Evolutionary conservation across 2,797 vertebrate genomes (phyloP), one percentile per base, ranked within the genome.

Genomic region (Acanthis flammea): DNA sequence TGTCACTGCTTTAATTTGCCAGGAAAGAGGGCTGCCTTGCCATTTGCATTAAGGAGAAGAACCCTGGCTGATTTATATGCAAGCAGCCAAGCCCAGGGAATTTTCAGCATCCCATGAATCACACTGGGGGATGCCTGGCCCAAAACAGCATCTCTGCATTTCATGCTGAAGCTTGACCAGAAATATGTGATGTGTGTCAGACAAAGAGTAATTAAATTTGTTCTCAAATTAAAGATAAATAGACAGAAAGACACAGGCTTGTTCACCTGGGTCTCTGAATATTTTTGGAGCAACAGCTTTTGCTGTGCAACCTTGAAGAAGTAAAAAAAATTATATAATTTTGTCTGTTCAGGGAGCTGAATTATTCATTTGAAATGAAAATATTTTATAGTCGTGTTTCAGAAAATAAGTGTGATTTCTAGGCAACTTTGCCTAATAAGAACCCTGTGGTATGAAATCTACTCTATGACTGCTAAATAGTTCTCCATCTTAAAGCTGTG

Each of bases 301-400:
- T 96, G 54, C 82, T 63, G 42, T 58, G 35, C 55, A 88, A 62
- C n/a, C 60, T 87, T 92, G 41, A 87, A 87, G 73, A 83, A 81
- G 88, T 91, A 94, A 95, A 78, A 37, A 85, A 84, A 88, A 50
- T 93, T 84, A 61, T 19, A 86, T 95, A 63, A 81, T 86, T 86
- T n/a, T 92, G 28, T 63, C 85, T 95, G 60, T 68, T 90, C 78
- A 31, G 76, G 72, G 74, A 96, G 53, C 73, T 96, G 82, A 96
- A 94, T 97, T 97, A 96, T 95, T 96, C 68, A 97, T 97, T 94
- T 70, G 55, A 91, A 95, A 85, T 95, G 86, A 96, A 97, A 97
- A 93, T 95, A 94, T 95, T 90, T 97, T 95, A 94, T 96, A 96
- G 87, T 92, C 47, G 7, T 91, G 30, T 94, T 88, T 96, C 90